Base-by-base conservation (phyloP, 2,888 invertebrate genomes). In the Hypolimnas misippus region DNA sequence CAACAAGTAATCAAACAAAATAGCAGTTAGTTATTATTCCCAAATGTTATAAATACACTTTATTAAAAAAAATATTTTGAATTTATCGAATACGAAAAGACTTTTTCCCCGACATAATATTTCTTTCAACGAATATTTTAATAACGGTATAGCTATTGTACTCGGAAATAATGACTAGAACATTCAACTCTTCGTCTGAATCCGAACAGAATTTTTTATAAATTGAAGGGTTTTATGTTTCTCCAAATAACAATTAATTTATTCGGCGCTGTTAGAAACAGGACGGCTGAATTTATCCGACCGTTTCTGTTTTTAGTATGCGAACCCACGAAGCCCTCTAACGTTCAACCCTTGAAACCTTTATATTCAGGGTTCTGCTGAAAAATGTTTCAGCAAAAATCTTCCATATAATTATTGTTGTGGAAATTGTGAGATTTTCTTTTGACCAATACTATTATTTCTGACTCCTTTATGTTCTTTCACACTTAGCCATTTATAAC, bases 231-330 rank as follows among this genome's bases (percentile, higher is more conserved):
- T n/a, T 21, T 21, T 8, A 10, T 19, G 1, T 25, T n/a, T n/a
- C 21, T 4, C n/a, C 7, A 8, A 31, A 25, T 21, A 16, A 31
- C 16, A 29, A 57, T n/a, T 25, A 49, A 53, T 62, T 35, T 54
- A 60, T 60, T 57, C 42, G 42, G 63, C 7, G 1, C 29, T 49
- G 53, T 33, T 59, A 49, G 12, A 40, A 5, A 40, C 29, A 25
- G 51, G 44, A 63, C 57, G 38, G 50, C 57, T 12, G 61, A 63
- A 58, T 61, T 54, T 44, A 29, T 19, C 57, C 16, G 25, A 16
- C 44, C 49, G 49, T 42, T 57, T 51, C 57, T 57, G 57, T 60
- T 61, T 58, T 46, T 54, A 63, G 40, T 66, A 60, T 57, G 63
- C 63, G 51, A 29, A 31, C 21, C 25, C 61, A 63, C 63, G 63